A percentile compares a stretch with the other conserved stretches of the same genome.
Conservation (phyloP, 2,797 vertebrate genomes). For the Erpetoichthys calabaricus region DNA sequence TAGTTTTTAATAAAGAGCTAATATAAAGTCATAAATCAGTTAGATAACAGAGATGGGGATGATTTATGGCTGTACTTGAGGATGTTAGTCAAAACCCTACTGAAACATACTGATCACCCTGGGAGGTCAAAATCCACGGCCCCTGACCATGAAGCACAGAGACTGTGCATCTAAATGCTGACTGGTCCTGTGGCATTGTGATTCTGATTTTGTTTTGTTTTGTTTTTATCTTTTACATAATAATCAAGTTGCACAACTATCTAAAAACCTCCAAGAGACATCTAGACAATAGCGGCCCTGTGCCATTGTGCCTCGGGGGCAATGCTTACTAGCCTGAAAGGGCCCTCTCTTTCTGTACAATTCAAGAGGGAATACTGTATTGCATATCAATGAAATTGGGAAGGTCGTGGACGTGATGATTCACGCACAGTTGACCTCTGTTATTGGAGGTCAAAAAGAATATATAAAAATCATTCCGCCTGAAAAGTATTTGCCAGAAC, state of each 20-base stretch:
- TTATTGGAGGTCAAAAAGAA: background rate
- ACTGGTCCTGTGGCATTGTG: background rate
- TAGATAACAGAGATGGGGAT: background rate
- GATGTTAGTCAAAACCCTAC: background rate
- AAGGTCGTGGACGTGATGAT: background rate
- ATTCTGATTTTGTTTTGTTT: background rate
- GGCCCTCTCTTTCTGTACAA: conserved; percentile 2
- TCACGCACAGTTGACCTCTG: background rate
- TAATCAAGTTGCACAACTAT: conserved; percentile 2
- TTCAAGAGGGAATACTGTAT: background rate
- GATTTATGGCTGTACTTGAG: conserved; percentile 7
- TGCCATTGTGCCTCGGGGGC: conserved; percentile 16
- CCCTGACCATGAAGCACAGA: background rate
- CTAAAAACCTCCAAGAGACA: conserved; percentile 7
- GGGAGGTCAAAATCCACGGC: background rate
- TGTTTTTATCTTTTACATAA: background rate
- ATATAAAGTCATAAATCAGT: conserved; percentile 5
- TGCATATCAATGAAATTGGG: background rate
- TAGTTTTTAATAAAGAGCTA: conserved; percentile 3
- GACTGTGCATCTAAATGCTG: background rate
- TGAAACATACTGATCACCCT: conserved; percentile 1
- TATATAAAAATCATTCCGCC: conserved; percentile 8
- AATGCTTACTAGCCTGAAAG: conserved; percentile 9
- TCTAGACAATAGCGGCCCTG: conserved; percentile 12
- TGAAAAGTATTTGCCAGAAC: background rate